A percentile compares a stretch with the other conserved stretches of the same genome.
These are phyloP conservation scores for Varroa destructor DNA, from an alignment of 1,140 invertebrate species.

Conservation along the genomic window DNA sequence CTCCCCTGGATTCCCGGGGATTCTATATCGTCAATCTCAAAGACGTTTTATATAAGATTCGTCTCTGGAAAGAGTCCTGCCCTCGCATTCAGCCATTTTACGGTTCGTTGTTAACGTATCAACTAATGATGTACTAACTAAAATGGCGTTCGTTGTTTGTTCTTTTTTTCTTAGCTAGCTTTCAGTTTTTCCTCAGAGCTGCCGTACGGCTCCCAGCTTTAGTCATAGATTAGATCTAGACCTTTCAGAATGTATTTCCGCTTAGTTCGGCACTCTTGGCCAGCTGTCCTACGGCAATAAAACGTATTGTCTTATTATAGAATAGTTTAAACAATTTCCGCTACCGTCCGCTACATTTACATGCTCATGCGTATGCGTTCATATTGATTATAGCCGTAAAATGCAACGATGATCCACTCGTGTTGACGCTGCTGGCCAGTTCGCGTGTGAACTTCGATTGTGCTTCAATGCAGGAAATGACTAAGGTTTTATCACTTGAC, in stretches of 20 bases:
- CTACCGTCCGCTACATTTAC: background rate
- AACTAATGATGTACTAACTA: too few relatives aligned
- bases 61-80: slow-evolving; percentile 63
- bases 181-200: too few relatives aligned
- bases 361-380: background rate
- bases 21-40: slow-evolving; percentile 83
- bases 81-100: slow-evolving; percentile 82
- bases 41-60: slow-evolving; percentile 66
- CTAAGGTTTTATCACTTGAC: slow-evolving; percentile 1
- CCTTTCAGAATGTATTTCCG: too few relatives aligned
- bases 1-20: slow-evolving; percentile 59
- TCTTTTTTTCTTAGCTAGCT: too few relatives aligned
- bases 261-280: too few relatives aligned
- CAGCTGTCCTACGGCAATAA: too few relatives aligned
- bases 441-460: slow-evolving; percentile 84
- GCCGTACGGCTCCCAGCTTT: too few relatives aligned
- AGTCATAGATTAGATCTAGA: too few relatives aligned
- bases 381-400: slow-evolving; percentile 57
- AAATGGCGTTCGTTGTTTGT: too few relatives aligned
- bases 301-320: too few relatives aligned
- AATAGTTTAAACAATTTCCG: background rate
- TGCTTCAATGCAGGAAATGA: slow-evolving; percentile 44
- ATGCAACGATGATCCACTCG: slow-evolving; percentile 71
- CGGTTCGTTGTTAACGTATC: slow-evolving; percentile 47
- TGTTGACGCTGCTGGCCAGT: slow-evolving; percentile 66